phyloP scores from a whole-genome alignment of 2,113 vertebrate genomes.

The Phocoena sinus region DNA sequence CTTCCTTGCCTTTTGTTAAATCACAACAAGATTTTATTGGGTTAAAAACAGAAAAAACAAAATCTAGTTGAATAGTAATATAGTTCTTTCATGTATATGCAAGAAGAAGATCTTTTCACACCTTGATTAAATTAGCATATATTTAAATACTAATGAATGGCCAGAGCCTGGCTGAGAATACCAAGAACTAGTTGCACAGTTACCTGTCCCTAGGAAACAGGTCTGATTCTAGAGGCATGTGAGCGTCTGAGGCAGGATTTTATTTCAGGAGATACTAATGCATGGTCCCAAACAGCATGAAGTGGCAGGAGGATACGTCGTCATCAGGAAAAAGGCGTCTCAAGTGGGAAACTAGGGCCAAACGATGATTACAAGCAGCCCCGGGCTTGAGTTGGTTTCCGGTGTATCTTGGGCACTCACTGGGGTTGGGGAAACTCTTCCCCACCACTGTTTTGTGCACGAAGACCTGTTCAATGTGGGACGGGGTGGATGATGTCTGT shows the following conservation, averaged over 20 bases:
- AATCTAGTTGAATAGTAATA: slow-evolving; percentile 77
- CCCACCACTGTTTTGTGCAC: rapidly evolving
- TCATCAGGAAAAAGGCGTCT: slow-evolving; percentile 34
- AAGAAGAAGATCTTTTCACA: slow-evolving; percentile 83
- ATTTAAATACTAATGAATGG: slow-evolving; percentile 84
- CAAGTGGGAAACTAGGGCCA: background rate
- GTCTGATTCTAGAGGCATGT: slow-evolving; percentile 57
- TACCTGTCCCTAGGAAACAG: slow-evolving; percentile 62
- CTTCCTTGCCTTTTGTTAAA: slow-evolving; percentile 63
- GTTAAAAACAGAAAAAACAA: slow-evolving; percentile 43
- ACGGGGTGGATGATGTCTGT: rapidly evolving
- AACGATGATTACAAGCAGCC: rapidly evolving
- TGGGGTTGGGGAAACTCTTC: rapidly evolving
- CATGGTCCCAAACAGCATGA: slow-evolving; percentile 31
- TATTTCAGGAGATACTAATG: slow-evolving; percentile 56
- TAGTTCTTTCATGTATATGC: slow-evolving; percentile 82
- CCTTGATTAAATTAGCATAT: slow-evolving; percentile 85
- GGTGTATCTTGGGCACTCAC: background rate
- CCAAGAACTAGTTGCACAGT: slow-evolving; percentile 53
- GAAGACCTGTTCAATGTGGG: rapidly evolving
- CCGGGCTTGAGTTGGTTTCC: rapidly evolving
- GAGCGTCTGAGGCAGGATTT: slow-evolving; percentile 54
- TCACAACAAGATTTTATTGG: slow-evolving; percentile 63
- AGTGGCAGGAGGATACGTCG: slow-evolving; percentile 50
- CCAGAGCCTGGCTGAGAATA: slow-evolving; percentile 70